These are phyloP conservation scores for Battus philenor DNA, from an alignment of 1,140 invertebrate genomes.

Conservation along the genomic window DNA sequence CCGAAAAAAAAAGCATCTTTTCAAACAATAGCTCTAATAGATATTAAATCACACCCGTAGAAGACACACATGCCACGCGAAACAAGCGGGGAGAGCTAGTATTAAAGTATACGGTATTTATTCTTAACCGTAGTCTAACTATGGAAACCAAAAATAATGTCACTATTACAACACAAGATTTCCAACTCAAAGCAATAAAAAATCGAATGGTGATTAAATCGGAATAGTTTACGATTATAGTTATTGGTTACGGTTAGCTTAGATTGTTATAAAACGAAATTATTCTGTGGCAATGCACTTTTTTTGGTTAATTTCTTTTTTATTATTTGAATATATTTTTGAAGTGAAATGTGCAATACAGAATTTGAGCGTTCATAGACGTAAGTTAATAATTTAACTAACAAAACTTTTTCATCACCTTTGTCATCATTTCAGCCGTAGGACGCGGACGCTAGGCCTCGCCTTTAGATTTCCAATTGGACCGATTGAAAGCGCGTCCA, in stretches of 20 bases:
- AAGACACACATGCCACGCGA: too few species aligned
- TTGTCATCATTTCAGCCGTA: too few species aligned
- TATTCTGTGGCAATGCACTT: constrained; percentile 11
- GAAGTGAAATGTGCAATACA: constrained; percentile 38
- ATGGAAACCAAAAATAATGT: too few species aligned
- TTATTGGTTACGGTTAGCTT: constrained; percentile 6
- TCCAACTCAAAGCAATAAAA: constrained; percentile 12
- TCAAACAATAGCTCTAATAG: too few species aligned
- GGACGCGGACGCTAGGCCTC: too few species aligned
- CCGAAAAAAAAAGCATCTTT: too few species aligned
- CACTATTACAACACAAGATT: constrained; percentile 10
- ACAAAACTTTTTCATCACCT: too few species aligned
- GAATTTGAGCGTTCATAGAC: constrained; percentile 37
- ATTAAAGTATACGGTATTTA: too few species aligned
- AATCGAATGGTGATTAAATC: background rate
- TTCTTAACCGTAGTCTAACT: too few species aligned
- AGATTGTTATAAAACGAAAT: constrained; percentile 6
- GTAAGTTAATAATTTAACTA: constrained; percentile 31
- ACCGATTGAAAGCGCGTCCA: background rate
- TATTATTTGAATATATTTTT: constrained; percentile 20
- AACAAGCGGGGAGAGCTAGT: too few species aligned
- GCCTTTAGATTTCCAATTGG: too few species aligned
- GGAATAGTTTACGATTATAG: constrained; percentile 7
- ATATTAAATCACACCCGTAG: too few species aligned
- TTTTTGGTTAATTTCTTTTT: constrained; percentile 15